Base-by-base conservation (phyloP, 2,888 invertebrate genomes). In the Tetheella fluctuosa region DNA sequence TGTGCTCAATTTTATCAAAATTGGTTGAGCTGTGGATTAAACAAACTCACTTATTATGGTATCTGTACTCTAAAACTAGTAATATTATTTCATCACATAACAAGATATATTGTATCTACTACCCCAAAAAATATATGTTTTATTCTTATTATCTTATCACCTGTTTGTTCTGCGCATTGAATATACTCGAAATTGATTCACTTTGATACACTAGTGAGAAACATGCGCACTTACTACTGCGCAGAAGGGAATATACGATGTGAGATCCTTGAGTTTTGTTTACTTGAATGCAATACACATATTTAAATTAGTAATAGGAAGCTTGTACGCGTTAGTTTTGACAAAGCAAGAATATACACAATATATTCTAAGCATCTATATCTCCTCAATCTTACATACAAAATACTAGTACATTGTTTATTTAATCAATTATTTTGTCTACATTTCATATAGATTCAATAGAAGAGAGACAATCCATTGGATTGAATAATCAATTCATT, bases 221-320 rank as follows among this genome's bases (percentile, higher is more conserved):
- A 20, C 15, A 10, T 48, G 48, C 48, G 48, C 48, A 48, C 48
- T 20, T 17, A 48, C 48, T 48, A 48, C 48, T 48, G 48, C 48
- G 48, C 20, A 48, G 20, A 48, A 20, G 20, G 20, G n/a, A 20
- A n/a, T n/a, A 48, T 20, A 10, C 20, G 3, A 48, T 48, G 20
- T 48, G 48, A 48, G 48, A 48, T 48, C 48, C 48, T 48, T 48
- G 48, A 48, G 20, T 7, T 20, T 8, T 48, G 48, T 48, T 48
- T 48, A 48, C 48, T 20, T 10, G 48, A 48, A 48, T 48, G 48
- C 48, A 48, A 48, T 48, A 20, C 48, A 48, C 48, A 48, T 20
- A 48, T 48, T 48, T 20, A 48, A 48, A 48, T 48, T 20, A 48
- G 48, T 17, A n/a, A n/a, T 10, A 20, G 48, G 48, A 48, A 48